Percentiles rank a stretch among this genome's conserved stretches.
Conservation (phyloP, 1,140 invertebrate species). For the Idris sp. region DNA sequence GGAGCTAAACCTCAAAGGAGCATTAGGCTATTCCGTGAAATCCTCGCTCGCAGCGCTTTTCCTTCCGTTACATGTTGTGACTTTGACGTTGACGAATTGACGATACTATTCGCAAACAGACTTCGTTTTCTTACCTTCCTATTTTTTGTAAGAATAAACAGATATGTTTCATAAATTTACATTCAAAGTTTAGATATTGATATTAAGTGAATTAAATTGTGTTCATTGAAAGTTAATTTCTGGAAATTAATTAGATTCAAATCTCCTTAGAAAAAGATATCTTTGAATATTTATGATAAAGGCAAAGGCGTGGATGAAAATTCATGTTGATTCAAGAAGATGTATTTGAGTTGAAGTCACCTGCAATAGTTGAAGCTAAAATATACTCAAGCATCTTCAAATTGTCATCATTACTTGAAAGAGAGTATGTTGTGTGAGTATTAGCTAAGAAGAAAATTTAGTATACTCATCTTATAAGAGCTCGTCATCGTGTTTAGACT, state of each 20-base stretch:
- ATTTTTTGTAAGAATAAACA: not conserved
- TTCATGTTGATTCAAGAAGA: conserved; percentile 58
- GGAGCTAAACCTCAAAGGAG: conserved; percentile 63
- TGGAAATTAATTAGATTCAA: too few relatives aligned
- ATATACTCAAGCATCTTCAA: conserved; percentile 39
- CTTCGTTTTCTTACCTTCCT: conserved; percentile 2
- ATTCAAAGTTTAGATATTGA: too few relatives aligned
- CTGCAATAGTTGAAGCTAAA: conserved; percentile 43
- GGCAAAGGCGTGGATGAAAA: conserved; percentile 36
- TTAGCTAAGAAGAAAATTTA: conserved; percentile 17
- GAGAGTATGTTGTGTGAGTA: conserved; percentile 13
- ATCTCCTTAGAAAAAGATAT: conserved; percentile 35
- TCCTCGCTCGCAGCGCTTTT: conserved; percentile 43
- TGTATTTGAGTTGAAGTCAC: conserved; percentile 58
- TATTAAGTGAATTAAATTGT: too few relatives aligned
- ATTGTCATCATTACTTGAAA: conserved; percentile 41
- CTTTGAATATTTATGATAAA: conserved; percentile 40
- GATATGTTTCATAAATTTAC: conserved; percentile 6
- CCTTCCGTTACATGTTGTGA: conserved; percentile 40
- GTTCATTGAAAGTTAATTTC: too few relatives aligned
- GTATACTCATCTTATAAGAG: conserved; percentile 15
- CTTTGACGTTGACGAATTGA: conserved; percentile 59
- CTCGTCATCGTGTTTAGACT: conserved; percentile 24
- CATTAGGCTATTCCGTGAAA: conserved; percentile 59
- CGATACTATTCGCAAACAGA: conserved; percentile 21